Percentiles rank a stretch among this genome's conserved stretches.
Conservation (phyloP, 2,888 invertebrate genomes). For the Hyposoter didymator region DNA sequence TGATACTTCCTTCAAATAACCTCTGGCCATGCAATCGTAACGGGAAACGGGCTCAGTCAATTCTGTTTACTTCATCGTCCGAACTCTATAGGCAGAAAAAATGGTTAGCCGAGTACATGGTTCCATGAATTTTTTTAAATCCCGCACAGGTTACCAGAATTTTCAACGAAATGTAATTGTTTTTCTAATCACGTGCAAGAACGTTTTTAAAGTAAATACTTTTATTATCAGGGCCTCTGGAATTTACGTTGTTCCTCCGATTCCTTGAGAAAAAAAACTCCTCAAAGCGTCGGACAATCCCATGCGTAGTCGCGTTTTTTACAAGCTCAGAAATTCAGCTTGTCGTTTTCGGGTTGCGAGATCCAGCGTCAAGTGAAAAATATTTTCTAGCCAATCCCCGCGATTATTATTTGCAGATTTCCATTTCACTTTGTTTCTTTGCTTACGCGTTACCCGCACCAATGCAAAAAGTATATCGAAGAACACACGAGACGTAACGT, state of each 20-base stretch:
- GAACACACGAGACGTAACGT: neutral
- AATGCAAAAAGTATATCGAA: neutral
- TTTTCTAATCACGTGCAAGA: neutral
- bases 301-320: neutral
- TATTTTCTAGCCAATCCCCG: neutral
- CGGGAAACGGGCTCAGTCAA: neutral
- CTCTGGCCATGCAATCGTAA: slow-evolving; percentile 13
- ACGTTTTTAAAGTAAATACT: neutral
- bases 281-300: neutral
- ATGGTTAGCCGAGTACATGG: neutral
- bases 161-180: neutral
- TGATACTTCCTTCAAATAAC: slow-evolving; percentile 24
- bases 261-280: neutral
- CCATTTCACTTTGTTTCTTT: neutral
- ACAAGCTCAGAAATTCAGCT: neutral
- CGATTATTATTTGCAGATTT: slow-evolving; percentile 14
- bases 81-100: slow-evolving; percentile 2
- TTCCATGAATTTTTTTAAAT: neutral
- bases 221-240: neutral
- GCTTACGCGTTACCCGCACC: neutral
- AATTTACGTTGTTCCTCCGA: neutral
- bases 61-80: slow-evolving; percentile 5
- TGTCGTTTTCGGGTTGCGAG: neutral
- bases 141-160: neutral
- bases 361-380: neutral